These are phyloP conservation scores for Capreolus pygargus DNA, from an alignment of 2,113 vertebrate species.

Conservation along the genomic window DNA sequence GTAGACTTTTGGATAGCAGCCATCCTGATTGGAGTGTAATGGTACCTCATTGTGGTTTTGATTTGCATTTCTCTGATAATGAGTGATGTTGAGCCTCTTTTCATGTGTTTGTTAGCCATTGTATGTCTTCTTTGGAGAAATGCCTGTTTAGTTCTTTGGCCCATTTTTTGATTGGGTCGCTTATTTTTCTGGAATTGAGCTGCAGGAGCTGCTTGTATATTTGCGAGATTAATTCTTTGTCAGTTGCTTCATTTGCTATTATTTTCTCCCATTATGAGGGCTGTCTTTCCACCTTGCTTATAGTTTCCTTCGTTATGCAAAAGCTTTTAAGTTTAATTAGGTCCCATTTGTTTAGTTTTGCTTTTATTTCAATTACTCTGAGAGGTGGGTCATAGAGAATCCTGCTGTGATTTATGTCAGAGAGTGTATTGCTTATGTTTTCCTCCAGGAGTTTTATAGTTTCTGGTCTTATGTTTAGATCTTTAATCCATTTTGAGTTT, in stretches of 20 bases:
- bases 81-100: neutral
- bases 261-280: neutral
- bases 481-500: neutral
- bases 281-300: neutral
- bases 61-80: neutral
- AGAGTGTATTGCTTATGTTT: neutral
- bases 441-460: neutral
- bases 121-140: neutral
- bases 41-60: neutral
- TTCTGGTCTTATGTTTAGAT: neutral
- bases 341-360: neutral
- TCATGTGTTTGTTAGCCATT: neutral
- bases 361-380: neutral
- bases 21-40: accelerated
- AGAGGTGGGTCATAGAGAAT: neutral
- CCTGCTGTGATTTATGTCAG: neutral
- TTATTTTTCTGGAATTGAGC: neutral
- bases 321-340: neutral
- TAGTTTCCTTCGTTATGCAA: neutral
- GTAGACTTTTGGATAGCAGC: neutral
- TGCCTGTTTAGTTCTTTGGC: neutral
- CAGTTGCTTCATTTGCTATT: neutral
- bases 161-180: neutral
- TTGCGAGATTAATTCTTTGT: neutral
- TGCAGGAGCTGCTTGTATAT: neutral